Conservation (phyloP, 2,113 vertebrate genomes). For the Desmodus rotundus region DNA sequence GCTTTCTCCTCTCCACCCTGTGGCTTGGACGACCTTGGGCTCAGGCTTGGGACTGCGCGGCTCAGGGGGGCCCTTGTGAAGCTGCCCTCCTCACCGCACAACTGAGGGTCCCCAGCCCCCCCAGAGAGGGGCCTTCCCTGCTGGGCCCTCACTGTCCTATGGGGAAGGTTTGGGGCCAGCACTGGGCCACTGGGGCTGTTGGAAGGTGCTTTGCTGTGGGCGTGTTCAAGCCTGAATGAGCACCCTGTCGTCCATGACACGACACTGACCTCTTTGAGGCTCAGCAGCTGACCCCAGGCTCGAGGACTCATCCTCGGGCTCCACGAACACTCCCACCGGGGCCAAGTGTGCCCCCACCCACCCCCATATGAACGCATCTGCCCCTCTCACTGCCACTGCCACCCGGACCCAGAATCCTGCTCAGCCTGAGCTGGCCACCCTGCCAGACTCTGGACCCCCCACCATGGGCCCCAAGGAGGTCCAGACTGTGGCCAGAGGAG, state of each 20-base stretch:
- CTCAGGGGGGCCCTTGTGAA: fast-evolving
- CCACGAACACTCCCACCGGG: not conserved
- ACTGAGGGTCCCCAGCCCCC: not conserved
- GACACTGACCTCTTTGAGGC: not conserved
- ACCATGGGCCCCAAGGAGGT: too few species aligned
- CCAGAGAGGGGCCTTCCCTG: not conserved
- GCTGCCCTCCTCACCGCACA: not conserved
- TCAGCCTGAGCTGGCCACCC: fast-evolving
- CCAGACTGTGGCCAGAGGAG: not conserved
- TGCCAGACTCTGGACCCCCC: not conserved
- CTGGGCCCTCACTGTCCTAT: fast-evolving
- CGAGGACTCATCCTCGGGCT: fast-evolving
- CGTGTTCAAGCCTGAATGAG: not conserved
- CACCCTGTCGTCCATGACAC: not conserved
- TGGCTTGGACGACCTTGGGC: not conserved
- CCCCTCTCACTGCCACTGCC: not conserved
- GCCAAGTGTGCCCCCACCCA: not conserved
- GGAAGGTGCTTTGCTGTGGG: not conserved
- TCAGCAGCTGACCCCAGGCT: not conserved
- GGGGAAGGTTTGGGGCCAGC: fast-evolving
- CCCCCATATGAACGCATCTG: too few species aligned
- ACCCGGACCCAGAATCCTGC: not conserved
- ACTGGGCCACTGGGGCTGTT: fast-evolving
- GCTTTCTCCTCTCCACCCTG: not conserved
- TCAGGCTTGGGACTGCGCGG: fast-evolving